Conservation (phyloP, 2,888 invertebrate genomes). For the Sphinx pinastri region DNA sequence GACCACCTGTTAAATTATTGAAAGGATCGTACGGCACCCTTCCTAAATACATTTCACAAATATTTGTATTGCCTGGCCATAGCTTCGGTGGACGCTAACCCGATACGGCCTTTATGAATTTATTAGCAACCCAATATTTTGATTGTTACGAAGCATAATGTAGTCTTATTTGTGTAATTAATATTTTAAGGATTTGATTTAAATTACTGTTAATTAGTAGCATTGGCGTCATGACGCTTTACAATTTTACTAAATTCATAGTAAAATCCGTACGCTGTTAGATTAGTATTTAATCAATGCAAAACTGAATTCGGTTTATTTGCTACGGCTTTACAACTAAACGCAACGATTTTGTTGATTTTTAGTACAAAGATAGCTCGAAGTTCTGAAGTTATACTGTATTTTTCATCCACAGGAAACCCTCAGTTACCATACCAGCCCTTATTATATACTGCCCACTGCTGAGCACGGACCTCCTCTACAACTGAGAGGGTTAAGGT, state of each 20-base stretch:
- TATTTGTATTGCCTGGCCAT: slow-evolving; percentile 35
- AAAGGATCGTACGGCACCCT: slow-evolving; percentile 40
- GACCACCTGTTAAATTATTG: slow-evolving; percentile 46
- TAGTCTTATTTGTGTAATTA: neutral
- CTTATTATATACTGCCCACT: too few relatives aligned
- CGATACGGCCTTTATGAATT: slow-evolving; percentile 1
- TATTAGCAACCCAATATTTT: neutral
- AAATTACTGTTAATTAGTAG: too few relatives aligned
- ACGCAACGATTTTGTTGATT: too few relatives aligned
- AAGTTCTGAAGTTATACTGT: neutral
- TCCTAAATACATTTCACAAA: slow-evolving; percentile 37
- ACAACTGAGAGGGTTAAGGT: too few relatives aligned
- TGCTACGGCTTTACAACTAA: too few relatives aligned
- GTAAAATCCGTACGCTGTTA: too few relatives aligned
- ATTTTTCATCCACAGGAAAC: neutral
- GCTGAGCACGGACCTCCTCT: too few relatives aligned
- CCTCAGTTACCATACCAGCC: too few relatives aligned
- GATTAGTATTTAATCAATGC: too few relatives aligned
- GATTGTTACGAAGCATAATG: neutral
- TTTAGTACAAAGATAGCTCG: neutral
- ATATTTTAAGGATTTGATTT: neutral
- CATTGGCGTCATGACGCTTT: too few relatives aligned
- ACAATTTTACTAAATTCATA: too few relatives aligned
- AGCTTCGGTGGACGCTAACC: slow-evolving; percentile 19
- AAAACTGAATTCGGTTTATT: too few relatives aligned